phyloP scores from a whole-genome alignment of 1,140 invertebrate species.

The Achatina immaculata region DNA sequence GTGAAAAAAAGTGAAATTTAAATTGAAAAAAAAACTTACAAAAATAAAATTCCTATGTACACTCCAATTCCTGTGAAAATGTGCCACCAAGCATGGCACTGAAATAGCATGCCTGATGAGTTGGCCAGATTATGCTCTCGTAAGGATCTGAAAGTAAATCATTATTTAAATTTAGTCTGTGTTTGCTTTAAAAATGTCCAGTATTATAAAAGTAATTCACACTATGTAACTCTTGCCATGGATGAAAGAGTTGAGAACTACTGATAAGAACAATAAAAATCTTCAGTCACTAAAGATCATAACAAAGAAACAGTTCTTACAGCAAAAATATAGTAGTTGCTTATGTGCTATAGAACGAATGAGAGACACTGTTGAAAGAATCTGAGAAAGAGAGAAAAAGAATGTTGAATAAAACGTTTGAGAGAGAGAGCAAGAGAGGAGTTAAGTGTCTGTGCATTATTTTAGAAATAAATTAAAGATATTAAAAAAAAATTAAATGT shows the following conservation, averaged over 20 bases:
- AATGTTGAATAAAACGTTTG: too few relatives aligned
- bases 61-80: constrained; percentile 30
- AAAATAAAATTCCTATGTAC: constrained; percentile 24
- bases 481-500: background rate
- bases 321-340: too few relatives aligned
- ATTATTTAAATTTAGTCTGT: background rate
- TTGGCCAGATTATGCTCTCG: background rate
- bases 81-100: constrained; percentile 37
- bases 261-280: too few relatives aligned
- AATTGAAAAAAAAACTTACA: constrained; percentile 7
- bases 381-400: too few relatives aligned
- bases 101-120: constrained; percentile 25
- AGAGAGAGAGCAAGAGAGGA: background rate
- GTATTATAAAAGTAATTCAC: background rate
- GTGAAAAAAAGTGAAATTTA: too few relatives aligned
- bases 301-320: too few relatives aligned
- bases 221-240: too few relatives aligned
- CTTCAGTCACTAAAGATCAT: too few relatives aligned
- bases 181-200: background rate
- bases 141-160: background rate
- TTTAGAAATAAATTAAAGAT: background rate
- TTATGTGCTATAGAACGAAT: too few relatives aligned
- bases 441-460: background rate
- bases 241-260: too few relatives aligned
- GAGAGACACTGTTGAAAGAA: too few relatives aligned